These are phyloP conservation scores for Halocynthia roretzi DNA, from an alignment of 23 tunicate species.

Conservation along the genomic window DNA sequence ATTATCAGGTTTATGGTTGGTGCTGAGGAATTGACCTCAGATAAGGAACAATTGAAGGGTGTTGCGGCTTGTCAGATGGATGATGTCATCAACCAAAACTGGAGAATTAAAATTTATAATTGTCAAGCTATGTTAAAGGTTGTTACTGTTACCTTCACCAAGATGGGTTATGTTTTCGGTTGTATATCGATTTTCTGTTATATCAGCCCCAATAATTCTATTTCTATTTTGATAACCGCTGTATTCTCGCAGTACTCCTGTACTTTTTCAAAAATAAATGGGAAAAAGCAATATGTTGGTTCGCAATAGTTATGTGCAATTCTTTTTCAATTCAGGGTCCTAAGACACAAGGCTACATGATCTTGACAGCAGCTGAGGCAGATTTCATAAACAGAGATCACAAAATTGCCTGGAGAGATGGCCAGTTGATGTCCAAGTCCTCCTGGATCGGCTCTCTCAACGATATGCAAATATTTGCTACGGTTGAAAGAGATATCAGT, in stretches of 20 bases:
- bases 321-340: conserved; percentile 62
- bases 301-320: neutral
- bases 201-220: neutral
- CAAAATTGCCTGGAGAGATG: conserved; percentile 78
- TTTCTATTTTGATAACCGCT: neutral
- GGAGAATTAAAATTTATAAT: conserved; percentile 81
- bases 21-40: conserved; percentile 40
- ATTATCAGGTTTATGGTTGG: conserved; percentile 58
- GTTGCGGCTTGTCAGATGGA: conserved; percentile 62
- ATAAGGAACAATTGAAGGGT: conserved; percentile 54
- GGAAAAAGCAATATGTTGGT: neutral
- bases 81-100: conserved; percentile 77
- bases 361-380: conserved; percentile 86
- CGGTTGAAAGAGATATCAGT: conserved; percentile 65
- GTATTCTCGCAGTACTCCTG: too few relatives aligned
- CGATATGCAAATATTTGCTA: conserved; percentile 91
- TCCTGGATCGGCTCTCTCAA: conserved; percentile 71
- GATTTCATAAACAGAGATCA: conserved; percentile 79
- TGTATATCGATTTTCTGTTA: neutral
- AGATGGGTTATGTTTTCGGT: too few relatives aligned
- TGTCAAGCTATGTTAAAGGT: conserved; percentile 97
- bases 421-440: conserved; percentile 81
- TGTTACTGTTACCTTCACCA: neutral
- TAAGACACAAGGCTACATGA: conserved; percentile 87
- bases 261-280: neutral